Evolutionary conservation across 2,797 vertebrate species (phyloP), one percentile per base, ranked within the genome.

Genomic region (Pantherophis alleghaniensis): DNA sequence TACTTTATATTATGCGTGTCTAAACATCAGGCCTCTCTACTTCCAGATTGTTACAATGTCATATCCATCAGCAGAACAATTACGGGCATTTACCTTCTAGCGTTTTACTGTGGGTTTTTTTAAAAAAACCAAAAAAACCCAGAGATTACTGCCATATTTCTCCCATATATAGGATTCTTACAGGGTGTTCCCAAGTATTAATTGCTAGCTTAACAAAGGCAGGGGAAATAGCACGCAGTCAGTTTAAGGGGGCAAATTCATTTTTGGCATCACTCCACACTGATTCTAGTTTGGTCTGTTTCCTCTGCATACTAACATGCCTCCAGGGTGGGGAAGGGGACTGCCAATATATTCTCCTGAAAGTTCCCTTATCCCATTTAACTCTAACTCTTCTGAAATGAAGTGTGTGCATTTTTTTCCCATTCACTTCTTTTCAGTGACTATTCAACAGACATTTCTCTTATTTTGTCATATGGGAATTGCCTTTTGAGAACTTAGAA

Each of bases 141-240:
- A 88, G 86, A 56, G 87, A 94, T 32, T 32, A 88, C 59, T 92
- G 92, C 92, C 90, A 92, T 86, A 66, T 89, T 91, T 66, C 69
- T 92, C 87, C 60, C 69, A 91, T 89, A 92, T 91, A 89, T 92
- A 91, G 86, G 88, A 89, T 88, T 90, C 93, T 91, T 94, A 90
- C 92, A 94, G 95, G 95, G 95, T 95, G 95, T 96, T 96, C 92
- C 95, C 86, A 74, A 60, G n/a, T 93, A 94, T 93, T 94, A 86
- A 83, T 93, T 94, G 91, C 88, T 95, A 91, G 92, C 87, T 88
- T 95, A 93, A 94, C 94, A 90, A 95, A 94, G 88, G 90, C 92
- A 91, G 92, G 91, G 63, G 93, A 94, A 89, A 92, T 24, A 92
- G 90, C 90, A 89, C 74, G 59, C 69, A 91, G 53, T 92, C 87